Base-by-base conservation (phyloP, 35 echinoderm and acorn worm genomes). In the Ophioderma brevispina region DNA sequence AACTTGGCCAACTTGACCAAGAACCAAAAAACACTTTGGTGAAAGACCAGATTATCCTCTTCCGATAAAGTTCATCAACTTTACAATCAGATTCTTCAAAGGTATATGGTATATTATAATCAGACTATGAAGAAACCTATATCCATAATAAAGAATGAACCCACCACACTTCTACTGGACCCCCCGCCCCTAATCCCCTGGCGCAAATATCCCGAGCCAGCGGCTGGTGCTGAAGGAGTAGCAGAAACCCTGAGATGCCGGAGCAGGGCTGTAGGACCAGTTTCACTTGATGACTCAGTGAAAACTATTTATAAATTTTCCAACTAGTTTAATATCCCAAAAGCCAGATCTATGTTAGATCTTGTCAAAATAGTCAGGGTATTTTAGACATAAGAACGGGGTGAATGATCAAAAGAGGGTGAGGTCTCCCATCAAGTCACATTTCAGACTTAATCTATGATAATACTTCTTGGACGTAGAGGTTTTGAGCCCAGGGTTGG, bases 381-480 rank as follows among this genome's bases (percentile, higher is more conserved):
- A 30, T 42, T 39, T 77, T 91, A 10, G 75, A 63, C 23, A 81
- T 81, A 91, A 82, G 25, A 64, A 1, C n/a, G 37, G 0, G 89
- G 89, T 2, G 77, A 91, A 64, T 91, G 31, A 36, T 84, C 13
- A 49, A 46, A 1, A 37, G 78, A 30, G 88, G 59, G 18, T 14
- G 35, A 32, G 43, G 40, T 0, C 1, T 90, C 28, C 46, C 0
- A 0, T 79, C 50, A 1, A 75, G 32, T 13, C 81, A 90, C 33
- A 28, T 90, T 37, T 64, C 41, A 17, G 88, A 90, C 39, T 82
- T 90, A 38, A 36, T 90, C 28, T 82, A 90, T 36, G 88, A 90
- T 38, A 41, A 8, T 82, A 0, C 39, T 82, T 15, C 77, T 56
- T 28, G 34, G 36, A 39, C 37, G 55, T 28, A 50, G 41, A 77